Evolutionary conservation across 2,113 vertebrate genomes (phyloP).

Genomic region (Odontesthes bonariensis): DNA sequence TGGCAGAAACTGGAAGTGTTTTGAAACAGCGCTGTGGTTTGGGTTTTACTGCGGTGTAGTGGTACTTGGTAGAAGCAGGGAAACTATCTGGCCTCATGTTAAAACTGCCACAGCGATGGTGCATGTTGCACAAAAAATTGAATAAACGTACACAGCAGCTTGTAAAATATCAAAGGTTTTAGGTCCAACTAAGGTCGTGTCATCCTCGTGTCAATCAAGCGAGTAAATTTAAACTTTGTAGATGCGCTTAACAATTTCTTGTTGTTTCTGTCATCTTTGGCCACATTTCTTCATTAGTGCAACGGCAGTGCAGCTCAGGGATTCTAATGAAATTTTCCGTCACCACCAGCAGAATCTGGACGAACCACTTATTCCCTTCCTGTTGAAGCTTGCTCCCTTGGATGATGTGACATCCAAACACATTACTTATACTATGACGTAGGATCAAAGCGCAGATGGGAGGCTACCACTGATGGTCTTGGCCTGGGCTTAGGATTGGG

Average conservation of each 20-base stretch:
- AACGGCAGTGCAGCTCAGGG: slow-evolving; percentile 40
- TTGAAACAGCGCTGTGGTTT: slow-evolving; percentile 33
- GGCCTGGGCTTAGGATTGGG: slow-evolving; percentile 37
- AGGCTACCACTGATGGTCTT: slow-evolving; percentile 46
- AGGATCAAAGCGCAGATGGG: slow-evolving; percentile 35
- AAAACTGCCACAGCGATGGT: too few relatives aligned
- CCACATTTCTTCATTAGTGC: slow-evolving; percentile 6
- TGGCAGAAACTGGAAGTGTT: slow-evolving; percentile 25
- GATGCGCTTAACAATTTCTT: neutral
- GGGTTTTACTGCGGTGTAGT: slow-evolving; percentile 14
- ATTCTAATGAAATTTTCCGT: slow-evolving; percentile 45
- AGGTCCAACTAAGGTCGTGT: neutral
- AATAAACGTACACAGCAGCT: neutral
- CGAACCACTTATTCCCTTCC: slow-evolving; percentile 9
- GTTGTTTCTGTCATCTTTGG: neutral
- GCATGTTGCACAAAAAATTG: neutral
- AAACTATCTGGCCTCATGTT: neutral
- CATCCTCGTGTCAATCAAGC: neutral
- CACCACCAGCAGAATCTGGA: slow-evolving; percentile 15
- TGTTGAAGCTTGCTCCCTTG: slow-evolving; percentile 13
- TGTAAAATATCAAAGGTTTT: neutral
- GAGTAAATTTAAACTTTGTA: neutral
- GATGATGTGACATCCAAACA: slow-evolving; percentile 32
- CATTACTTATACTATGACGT: slow-evolving; percentile 25
- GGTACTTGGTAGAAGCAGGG: slow-evolving; percentile 18